Base-by-base conservation (phyloP, 2,797 vertebrate genomes). In the Oophaga sylvatica region DNA sequence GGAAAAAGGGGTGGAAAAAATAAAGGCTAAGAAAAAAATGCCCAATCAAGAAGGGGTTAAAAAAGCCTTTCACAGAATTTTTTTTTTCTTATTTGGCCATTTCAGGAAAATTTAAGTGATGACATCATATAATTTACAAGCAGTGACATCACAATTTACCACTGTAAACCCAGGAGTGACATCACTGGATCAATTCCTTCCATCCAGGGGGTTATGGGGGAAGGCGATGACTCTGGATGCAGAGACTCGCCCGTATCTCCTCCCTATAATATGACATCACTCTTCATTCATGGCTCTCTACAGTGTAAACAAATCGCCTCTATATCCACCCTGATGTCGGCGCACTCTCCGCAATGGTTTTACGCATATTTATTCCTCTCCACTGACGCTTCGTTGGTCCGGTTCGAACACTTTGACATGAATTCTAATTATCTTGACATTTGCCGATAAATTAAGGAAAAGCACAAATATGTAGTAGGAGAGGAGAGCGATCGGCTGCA, bases 251-350 rank as follows among this genome's bases (percentile, higher is more conserved):
- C 26, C 31, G 13, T 35, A 48, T 68, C 35, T 29, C 31, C n/a
- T 76, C 70, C 62, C 26, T 84, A 84, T 48, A 45, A 16, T 29
- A 88, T 88, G 87, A 88, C 87, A 62, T 88, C 87, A 88, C 76
- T 70, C 45, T 57, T 76, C 87, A 88, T 88, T 84, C 87, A 88
- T 70, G 56, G 13, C 81, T 84, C 62, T 68, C 26, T 48, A 78
- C 17, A 0, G 7, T 29, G 62, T 45, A 83, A 67, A 78, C 80
- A 73, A 71, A 81, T 62, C 35, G 60, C 53, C 20, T 20, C 68
- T 59, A 20, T 67, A 60, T 70, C 17, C 53, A 75, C 68, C 16
- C 29, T 29, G 68, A 73, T 35, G 35, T 53, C 79, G 63, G 59
- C 26, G 5, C 10, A 68, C 57, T 60, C 19, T 20, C 12, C 22